These are phyloP conservation scores for Strigops habroptila DNA, from an alignment of 2,113 vertebrate genomes.

Conservation along the genomic window DNA sequence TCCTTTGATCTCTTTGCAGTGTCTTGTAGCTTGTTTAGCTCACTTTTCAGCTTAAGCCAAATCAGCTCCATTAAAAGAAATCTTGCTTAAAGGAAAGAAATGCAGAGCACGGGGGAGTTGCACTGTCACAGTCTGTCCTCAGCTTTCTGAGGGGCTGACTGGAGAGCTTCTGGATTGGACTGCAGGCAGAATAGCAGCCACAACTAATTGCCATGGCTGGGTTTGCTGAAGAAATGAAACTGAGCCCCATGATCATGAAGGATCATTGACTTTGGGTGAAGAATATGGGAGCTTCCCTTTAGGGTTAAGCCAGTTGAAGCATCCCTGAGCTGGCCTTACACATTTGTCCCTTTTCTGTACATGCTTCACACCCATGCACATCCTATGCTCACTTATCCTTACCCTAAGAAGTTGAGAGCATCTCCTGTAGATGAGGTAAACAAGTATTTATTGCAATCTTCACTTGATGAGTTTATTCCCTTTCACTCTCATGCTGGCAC, in stretches of 20 bases:
- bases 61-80: not conserved
- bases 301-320: not conserved
- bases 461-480: not conserved
- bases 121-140: not conserved
- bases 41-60: not conserved
- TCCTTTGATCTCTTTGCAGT: not conserved
- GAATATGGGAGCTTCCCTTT: not conserved
- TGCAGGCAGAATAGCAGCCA: not conserved
- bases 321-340: not conserved
- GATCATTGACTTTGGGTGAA: not conserved
- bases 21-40: not conserved
- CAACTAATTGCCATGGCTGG: not conserved
- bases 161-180: not conserved
- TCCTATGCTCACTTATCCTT: not conserved
- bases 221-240: not conserved
- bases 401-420: not conserved
- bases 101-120: not conserved
- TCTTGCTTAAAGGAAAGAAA: not conserved
- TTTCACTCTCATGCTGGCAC: not conserved
- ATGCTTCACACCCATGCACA: not conserved
- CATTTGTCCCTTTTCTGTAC: not conserved
- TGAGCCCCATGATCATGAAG: not conserved
- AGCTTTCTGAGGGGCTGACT: not conserved
- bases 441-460: not conserved
- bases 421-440: not conserved